A percentile compares a stretch with the other conserved stretches of the same genome.
phyloP scores from a whole-genome alignment of 2,888 invertebrate species.

The Leucophenga montana region DNA sequence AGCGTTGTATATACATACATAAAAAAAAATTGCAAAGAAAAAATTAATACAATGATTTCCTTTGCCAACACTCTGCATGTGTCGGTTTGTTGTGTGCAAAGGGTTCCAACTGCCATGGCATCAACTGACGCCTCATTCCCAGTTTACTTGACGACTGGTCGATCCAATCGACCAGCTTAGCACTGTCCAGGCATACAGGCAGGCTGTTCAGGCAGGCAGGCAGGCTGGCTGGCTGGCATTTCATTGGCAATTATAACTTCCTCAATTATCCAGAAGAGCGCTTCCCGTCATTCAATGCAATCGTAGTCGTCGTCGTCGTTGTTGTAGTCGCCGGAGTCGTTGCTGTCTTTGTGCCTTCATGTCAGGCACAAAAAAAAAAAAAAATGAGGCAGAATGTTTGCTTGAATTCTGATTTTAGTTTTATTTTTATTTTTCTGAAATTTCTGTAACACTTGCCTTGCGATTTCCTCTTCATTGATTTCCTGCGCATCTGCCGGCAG shows the following conservation, averaged over 20 bases:
- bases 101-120: constrained; percentile 42
- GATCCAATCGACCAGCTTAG: constrained; percentile 38
- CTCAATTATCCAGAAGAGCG: constrained; percentile 70
- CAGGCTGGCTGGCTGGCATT: constrained; percentile 36
- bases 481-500: constrained; percentile 35
- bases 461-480: constrained; percentile 62
- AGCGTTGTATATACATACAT: constrained; percentile 14
- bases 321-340: neutral
- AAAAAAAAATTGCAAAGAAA: constrained; percentile 51
- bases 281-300: constrained; percentile 62
- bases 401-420: constrained; percentile 38
- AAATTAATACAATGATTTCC: constrained; percentile 8
- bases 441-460: constrained; percentile 43
- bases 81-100: constrained; percentile 3
- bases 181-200: constrained; percentile 40
- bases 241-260: constrained; percentile 71
- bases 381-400: constrained; percentile 34
- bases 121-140: neutral
- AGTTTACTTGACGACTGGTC: neutral
- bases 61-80: constrained; percentile 2
- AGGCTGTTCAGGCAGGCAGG: constrained; percentile 27
- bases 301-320: neutral
- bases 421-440: constrained; percentile 37
- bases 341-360: too few relatives aligned
- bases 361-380: neutral